Conservation (phyloP, 1,140 invertebrate species). For the Cephus cinctus region DNA sequence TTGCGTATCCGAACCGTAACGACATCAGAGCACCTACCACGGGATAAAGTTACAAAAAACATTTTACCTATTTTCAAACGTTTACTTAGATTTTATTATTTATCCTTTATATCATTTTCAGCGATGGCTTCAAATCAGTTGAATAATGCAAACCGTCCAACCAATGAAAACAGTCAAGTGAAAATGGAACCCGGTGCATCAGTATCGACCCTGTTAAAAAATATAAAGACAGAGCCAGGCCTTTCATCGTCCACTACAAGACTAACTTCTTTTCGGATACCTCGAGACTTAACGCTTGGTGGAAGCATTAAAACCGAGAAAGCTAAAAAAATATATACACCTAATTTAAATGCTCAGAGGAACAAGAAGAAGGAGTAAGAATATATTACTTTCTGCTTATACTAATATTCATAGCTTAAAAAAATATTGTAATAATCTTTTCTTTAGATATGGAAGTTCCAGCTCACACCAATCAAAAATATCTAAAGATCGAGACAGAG, state of each 20-base stretch:
- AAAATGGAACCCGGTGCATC: conserved; percentile 23
- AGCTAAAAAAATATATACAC: conserved; percentile 41
- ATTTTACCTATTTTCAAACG: no score
- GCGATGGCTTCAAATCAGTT: no score
- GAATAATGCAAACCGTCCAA: no score
- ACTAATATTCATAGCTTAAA: background rate
- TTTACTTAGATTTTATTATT: no score
- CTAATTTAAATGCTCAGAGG: conserved; percentile 49
- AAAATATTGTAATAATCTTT: background rate
- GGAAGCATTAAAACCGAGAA: conserved; percentile 45
- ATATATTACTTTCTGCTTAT: conserved; percentile 1
- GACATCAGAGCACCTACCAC: no score
- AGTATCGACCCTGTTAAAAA: conserved; percentile 13
- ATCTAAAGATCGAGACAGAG: conserved; percentile 8
- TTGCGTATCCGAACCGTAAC: no score
- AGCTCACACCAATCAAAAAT: conserved; percentile 23
- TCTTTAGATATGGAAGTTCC: conserved; percentile 30
- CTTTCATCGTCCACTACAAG: conserved; percentile 32
- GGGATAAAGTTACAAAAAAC: no score
- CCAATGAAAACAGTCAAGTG: no score
- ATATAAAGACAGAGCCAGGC: conserved; percentile 36
- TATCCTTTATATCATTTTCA: no score
- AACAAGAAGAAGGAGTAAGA: conserved; percentile 48
- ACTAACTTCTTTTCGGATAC: conserved; percentile 43
- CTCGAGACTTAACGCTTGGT: conserved; percentile 46